phyloP scores from a whole-genome alignment of 2,797 vertebrate genomes.

The Iguana delicatissima region DNA sequence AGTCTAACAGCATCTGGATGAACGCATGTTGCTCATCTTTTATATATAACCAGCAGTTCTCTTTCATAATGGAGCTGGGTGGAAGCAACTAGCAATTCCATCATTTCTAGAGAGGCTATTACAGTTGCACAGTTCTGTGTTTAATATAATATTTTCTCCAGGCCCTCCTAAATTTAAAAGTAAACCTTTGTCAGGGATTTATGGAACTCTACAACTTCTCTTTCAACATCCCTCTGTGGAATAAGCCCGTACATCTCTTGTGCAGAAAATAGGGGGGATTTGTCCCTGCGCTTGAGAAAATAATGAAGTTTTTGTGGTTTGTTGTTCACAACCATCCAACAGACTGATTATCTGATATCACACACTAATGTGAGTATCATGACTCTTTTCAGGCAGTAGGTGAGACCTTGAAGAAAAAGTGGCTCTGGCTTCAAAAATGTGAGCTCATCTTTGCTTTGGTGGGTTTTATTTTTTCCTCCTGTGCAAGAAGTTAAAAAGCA shows the following conservation, averaged over 20 bases:
- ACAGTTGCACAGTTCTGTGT: background rate
- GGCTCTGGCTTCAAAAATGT: constrained; percentile 89
- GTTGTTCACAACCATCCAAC: constrained; percentile 53
- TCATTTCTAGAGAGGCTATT: background rate
- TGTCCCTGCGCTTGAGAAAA: background rate
- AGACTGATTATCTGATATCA: constrained; percentile 60
- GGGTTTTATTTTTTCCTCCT: constrained; percentile 79
- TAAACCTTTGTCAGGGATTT: background rate
- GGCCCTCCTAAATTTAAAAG: background rate
- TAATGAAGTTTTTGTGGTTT: constrained; percentile 13
- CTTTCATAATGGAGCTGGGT: too few species aligned
- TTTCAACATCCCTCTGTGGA: background rate
- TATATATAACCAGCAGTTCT: too few species aligned
- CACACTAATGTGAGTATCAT: constrained; percentile 83
- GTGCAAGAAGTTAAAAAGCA: constrained; percentile 83
- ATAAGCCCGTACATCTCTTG: background rate
- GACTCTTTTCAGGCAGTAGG: constrained; percentile 89
- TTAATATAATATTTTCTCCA: background rate
- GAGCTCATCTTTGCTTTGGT: constrained; percentile 88
- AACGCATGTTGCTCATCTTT: too few species aligned
- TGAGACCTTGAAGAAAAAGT: constrained; percentile 90
- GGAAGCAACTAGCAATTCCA: background rate
- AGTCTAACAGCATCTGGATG: too few species aligned
- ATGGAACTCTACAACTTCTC: background rate
- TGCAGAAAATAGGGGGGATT: background rate